Evolutionary conservation across 37 sponge, comb jelly and placozoan genomes (phyloP), one percentile per base, ranked within the genome.

Genomic region (Crambe crambe): DNA sequence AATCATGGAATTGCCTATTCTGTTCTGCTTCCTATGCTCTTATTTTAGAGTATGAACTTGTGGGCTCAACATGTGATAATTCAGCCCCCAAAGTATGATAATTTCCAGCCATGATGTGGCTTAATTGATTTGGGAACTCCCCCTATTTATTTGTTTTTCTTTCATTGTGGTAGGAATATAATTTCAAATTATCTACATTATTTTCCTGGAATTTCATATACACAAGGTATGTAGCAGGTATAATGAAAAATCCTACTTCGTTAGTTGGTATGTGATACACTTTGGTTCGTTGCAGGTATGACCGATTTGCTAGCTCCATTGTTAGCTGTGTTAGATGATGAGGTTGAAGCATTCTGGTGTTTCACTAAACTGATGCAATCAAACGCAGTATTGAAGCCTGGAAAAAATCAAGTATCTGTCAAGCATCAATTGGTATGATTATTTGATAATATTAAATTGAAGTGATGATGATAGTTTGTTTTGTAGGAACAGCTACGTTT

Each of bases 291-390:
- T 47, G 51, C 68, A 70, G 93, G 94, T 1, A 94, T 94, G 94
- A 86, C 94, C 0, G 94, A 94, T 68, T 73, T 94, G 23, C 72
- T 89, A 29, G 77, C 90, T 30, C 94, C 94, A 8, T 58, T 94
- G 22, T 65, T 94, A 58, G 65, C 84, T 2, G 75, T 64, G 6
- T 27, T 94, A 47, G 82, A 89, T 23, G 77, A 94, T 59, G 78
- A 89, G 21, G 79, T 74, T 0, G 57, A 76, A 27, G 83, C 94
- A 43, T 94, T 94, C 81, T 87, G 91, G 83, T 94, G 94, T 47
- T 94, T 83, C 61, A 67, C 82, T 0, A 69, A 69, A 22, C 79
- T 94, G 30, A 79, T 94, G 65, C 71, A 94, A 37, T 43, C 56
- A 1, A 70, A 38, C 23, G 64, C 70, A 12, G 69, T 89, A 54